Evolutionary conservation across 2,888 invertebrate genomes (phyloP), one percentile per base, ranked within the genome.

Genomic region (Oscheius sp.): DNA sequence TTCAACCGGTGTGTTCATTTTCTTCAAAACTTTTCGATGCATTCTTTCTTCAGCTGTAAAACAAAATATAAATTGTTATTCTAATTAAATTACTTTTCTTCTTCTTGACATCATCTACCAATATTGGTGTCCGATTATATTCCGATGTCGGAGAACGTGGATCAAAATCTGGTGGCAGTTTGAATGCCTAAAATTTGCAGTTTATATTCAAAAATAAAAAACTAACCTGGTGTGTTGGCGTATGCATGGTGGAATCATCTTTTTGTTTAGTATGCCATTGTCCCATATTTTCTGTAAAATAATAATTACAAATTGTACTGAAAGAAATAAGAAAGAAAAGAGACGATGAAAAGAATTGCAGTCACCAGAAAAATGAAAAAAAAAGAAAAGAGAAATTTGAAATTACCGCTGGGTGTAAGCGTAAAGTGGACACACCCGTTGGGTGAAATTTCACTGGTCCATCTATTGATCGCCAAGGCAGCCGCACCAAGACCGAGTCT

Each of bases 21-120:
- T 86, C 73, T 87, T 87, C 16, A 86, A 86, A 12, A 85, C 86
- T 84, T 85, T 87, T 59, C 87, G 75, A 68, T 78, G 64, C 69
- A 87, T 87, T 43, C 87, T 72, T 61, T 87, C 87, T 72, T 87
- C 87, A 5, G 86, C 85, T n/a, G 84, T 81, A 6, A 76, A 73
- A 12, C 85, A 43, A 25, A 79, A 83, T 46, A 66, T 2, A 69
- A 64, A 64, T 18, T 25, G 25, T n/a, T 2, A 23, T 21, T 68
- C 29, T 43, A 27, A 53, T 68, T 16, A 27, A 16, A 73, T 56
- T 53, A 84, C 83, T 78, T 63, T 84, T 85, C 49, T 79, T 74
- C 73, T 82, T 84, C 69, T 84, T 84, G 16, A 86, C 55, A 35
- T 35, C 35, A 9, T 35, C 45, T 12, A 72, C 5, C 16, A 52